A percentile compares a stretch with the other conserved stretches of the same genome.
Evolutionary conservation across 2,888 invertebrate genomes (phyloP).

Genomic region (Pemphredon lugubris): DNA sequence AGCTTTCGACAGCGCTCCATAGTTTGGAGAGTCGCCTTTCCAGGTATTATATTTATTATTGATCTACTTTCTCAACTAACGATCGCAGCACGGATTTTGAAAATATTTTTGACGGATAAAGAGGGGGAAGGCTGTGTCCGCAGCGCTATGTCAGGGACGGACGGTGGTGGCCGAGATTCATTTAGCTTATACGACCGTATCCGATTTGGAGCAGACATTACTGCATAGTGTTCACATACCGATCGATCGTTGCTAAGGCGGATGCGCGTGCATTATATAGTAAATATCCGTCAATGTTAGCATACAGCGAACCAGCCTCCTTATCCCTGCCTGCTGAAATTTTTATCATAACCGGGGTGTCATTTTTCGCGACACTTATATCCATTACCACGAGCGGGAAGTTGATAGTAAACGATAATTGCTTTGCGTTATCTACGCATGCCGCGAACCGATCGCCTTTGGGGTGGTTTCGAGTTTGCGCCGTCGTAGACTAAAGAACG

Average conservation of each 20-base stretch:
- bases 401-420: conserved; percentile 3
- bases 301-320: no score
- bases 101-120: background rate
- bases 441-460: conserved; percentile 26
- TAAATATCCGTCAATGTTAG: conserved; percentile 4
- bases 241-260: conserved; percentile 67
- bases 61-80: no score
- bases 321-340: background rate
- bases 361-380: background rate
- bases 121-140: background rate
- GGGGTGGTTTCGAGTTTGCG: conserved; percentile 52
- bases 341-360: background rate
- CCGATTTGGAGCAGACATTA: conserved; percentile 51
- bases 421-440: conserved; percentile 4
- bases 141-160: conserved; percentile 62
- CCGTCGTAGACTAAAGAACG: conserved; percentile 62
- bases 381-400: background rate
- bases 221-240: conserved; percentile 58
- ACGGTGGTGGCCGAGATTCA: conserved; percentile 58
- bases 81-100: no score
- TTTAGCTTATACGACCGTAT: conserved; percentile 34
- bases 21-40: no score
- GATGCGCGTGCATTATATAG: conserved; percentile 8
- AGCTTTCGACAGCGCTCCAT: no score
- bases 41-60: no score